phyloP scores from a whole-genome alignment of 2,113 vertebrate genomes.

The Cervus canadensis region DNA sequence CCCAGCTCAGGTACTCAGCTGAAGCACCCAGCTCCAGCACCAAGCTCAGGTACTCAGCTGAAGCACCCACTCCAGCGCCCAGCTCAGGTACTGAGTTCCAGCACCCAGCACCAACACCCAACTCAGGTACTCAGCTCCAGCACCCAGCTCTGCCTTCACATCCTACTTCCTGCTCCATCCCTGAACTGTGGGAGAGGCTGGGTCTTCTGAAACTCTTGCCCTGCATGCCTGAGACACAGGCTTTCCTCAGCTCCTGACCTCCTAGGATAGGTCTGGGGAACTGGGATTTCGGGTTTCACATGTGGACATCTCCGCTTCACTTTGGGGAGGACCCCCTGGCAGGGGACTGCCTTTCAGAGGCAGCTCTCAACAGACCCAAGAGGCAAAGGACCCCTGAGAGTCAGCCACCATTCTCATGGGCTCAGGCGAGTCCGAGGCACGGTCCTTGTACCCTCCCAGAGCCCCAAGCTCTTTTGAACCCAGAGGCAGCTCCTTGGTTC shows the following conservation, averaged over 20 bases:
- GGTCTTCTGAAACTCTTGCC: not conserved
- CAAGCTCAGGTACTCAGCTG: not conserved
- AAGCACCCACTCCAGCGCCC: not conserved
- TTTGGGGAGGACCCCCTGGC: not conserved
- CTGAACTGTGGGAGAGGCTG: not conserved
- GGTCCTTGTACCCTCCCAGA: not conserved
- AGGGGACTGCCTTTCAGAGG: not conserved
- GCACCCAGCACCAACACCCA: not conserved
- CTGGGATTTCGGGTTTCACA: not conserved
- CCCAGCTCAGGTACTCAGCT: not conserved
- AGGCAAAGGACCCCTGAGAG: too few species aligned
- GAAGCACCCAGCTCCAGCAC: accelerated
- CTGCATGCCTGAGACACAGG: not conserved
- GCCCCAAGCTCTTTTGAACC: not conserved
- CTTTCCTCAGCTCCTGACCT: not conserved
- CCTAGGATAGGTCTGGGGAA: not conserved
- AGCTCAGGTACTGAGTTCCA: not conserved
- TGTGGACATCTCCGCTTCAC: not conserved
- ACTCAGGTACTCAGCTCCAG: not conserved
- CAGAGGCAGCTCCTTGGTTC: not conserved
- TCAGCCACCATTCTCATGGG: not conserved
- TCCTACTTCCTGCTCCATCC: not conserved
- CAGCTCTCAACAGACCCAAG: not conserved
- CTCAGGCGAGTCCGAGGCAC: not conserved
- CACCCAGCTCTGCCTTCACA: accelerated